These are phyloP conservation scores for Ochotona princeps DNA, from an alignment of 2,113 vertebrate species.

Conservation along the genomic window DNA sequence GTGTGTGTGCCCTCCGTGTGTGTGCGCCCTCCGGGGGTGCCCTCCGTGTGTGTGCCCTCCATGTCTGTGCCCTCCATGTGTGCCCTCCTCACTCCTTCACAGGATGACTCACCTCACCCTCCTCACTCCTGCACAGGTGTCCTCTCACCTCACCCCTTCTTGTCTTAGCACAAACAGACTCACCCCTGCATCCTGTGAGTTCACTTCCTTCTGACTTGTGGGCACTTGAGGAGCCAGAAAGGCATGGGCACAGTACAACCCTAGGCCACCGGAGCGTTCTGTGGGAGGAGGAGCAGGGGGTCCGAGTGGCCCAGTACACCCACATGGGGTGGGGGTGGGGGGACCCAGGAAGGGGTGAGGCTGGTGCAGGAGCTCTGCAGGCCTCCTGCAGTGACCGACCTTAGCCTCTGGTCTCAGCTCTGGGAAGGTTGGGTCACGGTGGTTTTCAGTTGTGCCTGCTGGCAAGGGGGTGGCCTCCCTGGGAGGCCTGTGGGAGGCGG, in stretches of 20 bases:
- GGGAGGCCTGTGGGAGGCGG: background rate
- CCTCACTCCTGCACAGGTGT: no score
- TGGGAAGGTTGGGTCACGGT: background rate
- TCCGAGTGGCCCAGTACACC: no score
- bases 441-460: background rate
- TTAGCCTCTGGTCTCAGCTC: background rate
- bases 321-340: no score
- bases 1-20: no score
- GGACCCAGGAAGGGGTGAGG: background rate
- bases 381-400: background rate
- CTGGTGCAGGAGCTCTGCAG: fast-evolving
- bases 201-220: background rate
- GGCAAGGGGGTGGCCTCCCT: background rate
- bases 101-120: no score
- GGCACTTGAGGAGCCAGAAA: background rate
- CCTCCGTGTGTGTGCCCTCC: no score
- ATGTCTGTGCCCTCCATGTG: no score
- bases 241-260: fast-evolving
- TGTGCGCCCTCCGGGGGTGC: no score
- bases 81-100: no score
- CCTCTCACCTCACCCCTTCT: no score
- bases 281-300: no score
- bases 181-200: background rate
- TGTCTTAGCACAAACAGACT: background rate
- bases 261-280: no score